Base-by-base conservation (phyloP, 1,140 invertebrate genomes). In the Steinernema feltiae region DNA sequence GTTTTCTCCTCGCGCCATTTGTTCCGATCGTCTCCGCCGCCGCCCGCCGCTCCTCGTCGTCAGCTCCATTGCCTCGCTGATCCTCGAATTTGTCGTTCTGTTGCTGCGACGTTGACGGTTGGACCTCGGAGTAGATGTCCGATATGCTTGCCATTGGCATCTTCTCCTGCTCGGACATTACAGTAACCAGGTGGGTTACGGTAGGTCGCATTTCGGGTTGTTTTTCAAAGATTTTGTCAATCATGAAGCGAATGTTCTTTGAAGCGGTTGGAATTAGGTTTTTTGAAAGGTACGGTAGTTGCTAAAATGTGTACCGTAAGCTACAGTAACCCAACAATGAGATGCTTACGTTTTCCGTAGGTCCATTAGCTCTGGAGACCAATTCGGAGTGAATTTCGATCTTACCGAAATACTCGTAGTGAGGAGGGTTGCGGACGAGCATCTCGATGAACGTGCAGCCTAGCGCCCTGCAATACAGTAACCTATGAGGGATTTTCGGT, bases 391-490 rank as follows among this genome's bases (percentile, higher is more conserved):
- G 29, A 48, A 77, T 72, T 30, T 77, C 73, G 30, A 77, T 46
- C 15, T 77, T 53, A 12, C 75, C 78, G 21, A 77, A 79, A 29
- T 77, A 79, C 46, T 79, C 78, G 29, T 48, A 79, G 48, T 79
- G 73, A 21, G 78, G 78, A 1, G 78, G 78, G 32, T 46, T 71
- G 18, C 73, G 48, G 1, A 74, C 35, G 12, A 79, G 48, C 78
- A 79, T 79, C 70, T 79, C 78, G 1, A 79, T 69, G 41, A 79
- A 77, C 0, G 78, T 79, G 46, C 78, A 79, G 32, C 77, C 77
- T 0, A 78, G 73, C 18, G 73, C 73, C 75, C 69, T 76, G 7
- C 12, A 76, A 76, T 15, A 70, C 24, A 1, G 12, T n/a, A 0
- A 48, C 46, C n/a, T n/a, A n/a, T n/a, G n/a, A n/a, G n/a, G n/a